These are phyloP conservation scores for Camptogramma bilineatum DNA, from an alignment of 2,888 invertebrate genomes.

Conservation along the genomic window DNA sequence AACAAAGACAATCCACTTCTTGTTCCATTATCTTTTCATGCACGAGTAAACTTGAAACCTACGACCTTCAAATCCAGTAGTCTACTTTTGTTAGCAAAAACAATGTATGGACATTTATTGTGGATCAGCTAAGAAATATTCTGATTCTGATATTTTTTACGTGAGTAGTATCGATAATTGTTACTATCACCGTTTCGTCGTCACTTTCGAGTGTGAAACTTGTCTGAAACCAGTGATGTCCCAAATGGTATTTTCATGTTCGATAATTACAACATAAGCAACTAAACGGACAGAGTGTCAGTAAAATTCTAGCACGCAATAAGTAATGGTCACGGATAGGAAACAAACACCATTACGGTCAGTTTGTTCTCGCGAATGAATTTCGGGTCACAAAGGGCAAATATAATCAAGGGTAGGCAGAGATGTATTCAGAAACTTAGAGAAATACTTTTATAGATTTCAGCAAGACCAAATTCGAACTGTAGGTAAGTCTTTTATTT, in stretches of 20 bases:
- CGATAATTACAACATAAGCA: neutral
- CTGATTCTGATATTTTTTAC: too few species aligned
- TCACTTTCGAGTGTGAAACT: neutral
- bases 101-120: too few species aligned
- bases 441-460: neutral
- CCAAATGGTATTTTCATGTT: neutral
- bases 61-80: too few species aligned
- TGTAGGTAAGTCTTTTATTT: too few species aligned
- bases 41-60: too few species aligned
- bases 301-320: conserved; percentile 14
- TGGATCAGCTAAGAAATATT: too few species aligned
- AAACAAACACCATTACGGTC: conserved; percentile 30
- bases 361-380: conserved; percentile 27
- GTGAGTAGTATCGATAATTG: too few species aligned
- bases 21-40: too few species aligned
- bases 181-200: too few species aligned
- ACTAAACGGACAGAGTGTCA: neutral
- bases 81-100: too few species aligned
- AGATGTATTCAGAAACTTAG: neutral
- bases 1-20: too few species aligned
- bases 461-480: neutral
- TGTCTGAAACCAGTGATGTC: neutral
- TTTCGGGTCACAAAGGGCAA: conserved; percentile 29
- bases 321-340: conserved; percentile 28
- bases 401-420: conserved; percentile 24